These are phyloP conservation scores for Ceriagrion tenellum DNA, from an alignment of 2,888 invertebrate species.

Conservation along the genomic window DNA sequence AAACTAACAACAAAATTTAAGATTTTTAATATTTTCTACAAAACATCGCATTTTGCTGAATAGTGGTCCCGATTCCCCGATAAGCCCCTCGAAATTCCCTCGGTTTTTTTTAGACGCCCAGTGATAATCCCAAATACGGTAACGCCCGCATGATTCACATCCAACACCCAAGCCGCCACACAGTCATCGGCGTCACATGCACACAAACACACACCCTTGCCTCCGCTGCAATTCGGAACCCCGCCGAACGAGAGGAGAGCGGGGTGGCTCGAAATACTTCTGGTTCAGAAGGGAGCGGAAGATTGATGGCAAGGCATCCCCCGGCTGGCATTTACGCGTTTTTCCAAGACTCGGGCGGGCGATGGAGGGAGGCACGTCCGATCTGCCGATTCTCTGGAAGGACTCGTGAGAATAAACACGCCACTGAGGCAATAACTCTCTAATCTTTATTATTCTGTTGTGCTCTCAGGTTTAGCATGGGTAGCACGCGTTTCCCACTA, in stretches of 20 bases:
- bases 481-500: neutral
- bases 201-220: too few relatives aligned
- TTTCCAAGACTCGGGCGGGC: neutral
- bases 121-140: too few relatives aligned
- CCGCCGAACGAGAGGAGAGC: too few relatives aligned
- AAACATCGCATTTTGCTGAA: too few relatives aligned
- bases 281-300: neutral
- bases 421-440: neutral
- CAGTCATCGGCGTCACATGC: neutral
- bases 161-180: neutral
- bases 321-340: slow-evolving; percentile 2
- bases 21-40: too few relatives aligned
- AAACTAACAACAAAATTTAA: too few relatives aligned
- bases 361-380: neutral
- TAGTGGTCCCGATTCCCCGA: too few relatives aligned
- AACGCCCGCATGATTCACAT: neutral
- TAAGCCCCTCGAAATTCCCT: too few relatives aligned
- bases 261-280: neutral
- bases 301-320: neutral
- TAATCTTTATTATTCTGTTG: neutral
- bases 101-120: too few relatives aligned
- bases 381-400: neutral
- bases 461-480: neutral
- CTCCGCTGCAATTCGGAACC: too few relatives aligned
- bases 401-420: neutral